Base-by-base conservation (phyloP, 2,797 vertebrate genomes). In the Alauda arvensis region DNA sequence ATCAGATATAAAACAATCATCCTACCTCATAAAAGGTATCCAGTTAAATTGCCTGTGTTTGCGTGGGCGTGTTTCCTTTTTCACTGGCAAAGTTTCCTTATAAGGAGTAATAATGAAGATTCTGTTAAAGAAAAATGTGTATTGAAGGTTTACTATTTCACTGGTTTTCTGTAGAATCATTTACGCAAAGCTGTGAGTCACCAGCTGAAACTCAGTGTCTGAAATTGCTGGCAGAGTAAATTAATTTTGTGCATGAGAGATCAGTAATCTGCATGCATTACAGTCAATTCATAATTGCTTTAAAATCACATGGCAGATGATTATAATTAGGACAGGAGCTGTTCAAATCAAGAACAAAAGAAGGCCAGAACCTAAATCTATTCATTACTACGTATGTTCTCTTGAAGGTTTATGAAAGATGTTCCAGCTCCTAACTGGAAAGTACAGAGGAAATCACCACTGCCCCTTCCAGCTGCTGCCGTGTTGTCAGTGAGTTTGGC, bases 131-230 rank as follows among this genome's bases (percentile, higher is more conserved):
- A 89, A 92, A 93, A 91, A 75, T 70, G 49, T 89, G 88, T 82
- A 62, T 72, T 49, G 14, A 71, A 67, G 81, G 56, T 93, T 95
- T 91, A 91, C 90, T 91, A 91, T 92, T 94, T 95, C 91, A 91
- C 39, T 70, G 67, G 29, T 85, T 94, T 85, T 91, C 78, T 92
- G 91, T 94, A 87, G 74, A 93, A 88, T 74, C 76, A 76, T 84
- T 92, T 95, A 92, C 89, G 92, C 92, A 93, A 95, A 88, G 63
- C 76, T 74, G 42, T 89, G 95, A 96, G 89, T 95, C 96, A 95
- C 66, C 74, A 62, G 49, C 67, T 90, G 83, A 77, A 84, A 42
- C 78, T 72, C 76, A 56, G 68, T 66, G 39, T 89, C 59, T 65
- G 67, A 83, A 91, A 63, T 61, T 33, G 40, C 59, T 92, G 90